Evolutionary conservation across 2,888 invertebrate genomes (phyloP), one percentile per base, ranked within the genome.

Genomic region (Lysandra coridon): DNA sequence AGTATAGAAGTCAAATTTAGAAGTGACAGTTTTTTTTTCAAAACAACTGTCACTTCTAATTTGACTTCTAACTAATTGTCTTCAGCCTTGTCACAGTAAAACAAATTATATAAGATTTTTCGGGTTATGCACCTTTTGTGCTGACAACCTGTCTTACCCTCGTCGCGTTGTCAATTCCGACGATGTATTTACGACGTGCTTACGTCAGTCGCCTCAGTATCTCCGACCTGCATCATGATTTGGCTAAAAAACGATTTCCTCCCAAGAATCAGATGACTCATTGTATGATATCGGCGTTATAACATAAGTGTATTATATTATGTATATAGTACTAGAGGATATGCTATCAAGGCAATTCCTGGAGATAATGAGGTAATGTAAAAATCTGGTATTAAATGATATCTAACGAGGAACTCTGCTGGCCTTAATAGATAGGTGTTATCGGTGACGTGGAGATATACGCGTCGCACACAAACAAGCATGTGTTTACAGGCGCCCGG

Each of bases 401-500:
- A 90, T 90, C 88, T 85, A 85, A 84, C 81, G 81, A 90, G 92
- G 90, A 91, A 92, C 53, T 30, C 17, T 75, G 49, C 49, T 53
- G 76, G 76, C 76, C 76, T 53, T 76, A 53, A 33, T 76, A 76
- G 76, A 76, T 76, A 76, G 53, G 33, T 73, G 79, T 80, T 78
- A 83, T 81, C 79, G 81, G 62, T 49, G 78, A 78, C 73, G 75
- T 80, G 69, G 80, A 81, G 81, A 83, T 82, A 83, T 81, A 84
- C 84, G 86, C 85, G 85, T 85, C 82, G 87, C 86, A 88, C 84
- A 88, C 91, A 90, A 91, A 91, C 90, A 92, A 85, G 85, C 53
- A 85, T 83, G 81, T 80, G 80, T 78, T 80, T 78, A 78, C 81
- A 86, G 85, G 85, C 87, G 92, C 88, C 91, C 93, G 92, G 91